These are phyloP conservation scores for Pangasius sanitwongsei DNA, from an alignment of 2,797 vertebrate genomes.

Conservation along the genomic window DNA sequence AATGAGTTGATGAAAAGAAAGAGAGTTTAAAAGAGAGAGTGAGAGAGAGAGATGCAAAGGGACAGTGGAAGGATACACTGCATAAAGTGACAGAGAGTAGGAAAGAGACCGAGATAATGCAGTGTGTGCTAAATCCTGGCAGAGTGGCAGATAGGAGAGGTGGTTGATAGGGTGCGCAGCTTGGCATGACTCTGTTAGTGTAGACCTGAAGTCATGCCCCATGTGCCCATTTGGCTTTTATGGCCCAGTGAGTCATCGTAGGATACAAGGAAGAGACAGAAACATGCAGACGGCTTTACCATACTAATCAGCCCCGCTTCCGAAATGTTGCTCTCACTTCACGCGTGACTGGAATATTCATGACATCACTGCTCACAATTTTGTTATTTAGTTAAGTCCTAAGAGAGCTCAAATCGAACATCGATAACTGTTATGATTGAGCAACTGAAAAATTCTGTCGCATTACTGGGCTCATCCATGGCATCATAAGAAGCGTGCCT, in stretches of 20 bases:
- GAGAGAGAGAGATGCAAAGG: background rate
- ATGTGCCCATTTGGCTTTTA: conserved; percentile 22
- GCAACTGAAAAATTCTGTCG: too few species aligned
- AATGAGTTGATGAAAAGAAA: conserved; percentile 1
- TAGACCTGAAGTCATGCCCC: conserved; percentile 26
- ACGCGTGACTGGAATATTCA: conserved; percentile 44
- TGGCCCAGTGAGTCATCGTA: conserved; percentile 24
- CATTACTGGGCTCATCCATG: background rate
- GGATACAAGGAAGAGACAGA: background rate
- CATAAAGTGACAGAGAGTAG: background rate
- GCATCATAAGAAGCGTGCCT: background rate
- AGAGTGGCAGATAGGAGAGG: conserved; percentile 30
- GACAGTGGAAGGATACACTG: background rate
- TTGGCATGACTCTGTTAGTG: conserved; percentile 27
- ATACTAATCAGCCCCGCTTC: conserved; percentile 41
- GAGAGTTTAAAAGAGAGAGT: background rate
- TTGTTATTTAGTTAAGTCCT: too few species aligned
- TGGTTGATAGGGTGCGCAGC: conserved; percentile 40
- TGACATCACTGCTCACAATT: too few species aligned
- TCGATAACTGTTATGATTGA: too few species aligned
- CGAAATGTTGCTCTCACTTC: conserved; percentile 25
- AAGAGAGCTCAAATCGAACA: background rate
- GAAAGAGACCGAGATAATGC: conserved; percentile 51
- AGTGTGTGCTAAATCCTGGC: conserved; percentile 32
- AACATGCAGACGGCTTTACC: background rate